Conservation (phyloP, 2,113 vertebrate genomes). For the Tyrannus savana region DNA sequence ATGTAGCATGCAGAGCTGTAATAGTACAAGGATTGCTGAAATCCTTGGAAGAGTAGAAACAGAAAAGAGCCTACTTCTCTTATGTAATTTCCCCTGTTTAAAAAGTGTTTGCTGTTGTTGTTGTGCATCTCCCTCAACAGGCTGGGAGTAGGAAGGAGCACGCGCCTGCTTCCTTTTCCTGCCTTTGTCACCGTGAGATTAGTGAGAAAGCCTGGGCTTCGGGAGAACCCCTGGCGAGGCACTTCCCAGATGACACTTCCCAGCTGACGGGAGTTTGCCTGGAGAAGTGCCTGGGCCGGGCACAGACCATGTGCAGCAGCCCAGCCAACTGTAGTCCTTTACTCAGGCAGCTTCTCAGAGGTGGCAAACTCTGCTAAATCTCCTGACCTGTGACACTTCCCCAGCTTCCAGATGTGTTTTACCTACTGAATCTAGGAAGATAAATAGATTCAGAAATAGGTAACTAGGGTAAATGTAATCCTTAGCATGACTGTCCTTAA, state of each 20-base stretch:
- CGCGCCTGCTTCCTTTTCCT: slow-evolving; percentile 35
- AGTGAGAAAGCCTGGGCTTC: not conserved
- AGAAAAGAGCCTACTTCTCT: not conserved
- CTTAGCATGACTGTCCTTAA: not conserved
- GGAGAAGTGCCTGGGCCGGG: not conserved
- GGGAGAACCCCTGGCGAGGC: not conserved
- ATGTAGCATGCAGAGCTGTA: not conserved
- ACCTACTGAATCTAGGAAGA: slow-evolving; percentile 37
- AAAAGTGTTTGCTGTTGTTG: not conserved
- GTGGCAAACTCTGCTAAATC: not conserved
- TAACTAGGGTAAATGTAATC: slow-evolving; percentile 57
- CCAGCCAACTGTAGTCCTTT: not conserved
- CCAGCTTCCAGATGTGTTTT: not conserved
- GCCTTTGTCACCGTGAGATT: slow-evolving; percentile 13
- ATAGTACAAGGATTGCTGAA: not conserved
- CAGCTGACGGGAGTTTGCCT: not conserved
- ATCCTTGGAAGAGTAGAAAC: not conserved
- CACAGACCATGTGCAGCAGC: not conserved
- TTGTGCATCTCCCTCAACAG: not conserved
- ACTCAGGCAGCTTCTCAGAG: not conserved
- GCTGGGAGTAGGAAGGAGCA: slow-evolving; percentile 15
- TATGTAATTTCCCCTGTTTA: not conserved
- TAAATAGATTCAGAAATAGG: slow-evolving; percentile 50
- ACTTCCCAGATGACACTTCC: not conserved
- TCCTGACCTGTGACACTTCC: rapidly evolving